Evolutionary conservation across 2,888 invertebrate species (phyloP).

Genomic region (Heliconius sara): DNA sequence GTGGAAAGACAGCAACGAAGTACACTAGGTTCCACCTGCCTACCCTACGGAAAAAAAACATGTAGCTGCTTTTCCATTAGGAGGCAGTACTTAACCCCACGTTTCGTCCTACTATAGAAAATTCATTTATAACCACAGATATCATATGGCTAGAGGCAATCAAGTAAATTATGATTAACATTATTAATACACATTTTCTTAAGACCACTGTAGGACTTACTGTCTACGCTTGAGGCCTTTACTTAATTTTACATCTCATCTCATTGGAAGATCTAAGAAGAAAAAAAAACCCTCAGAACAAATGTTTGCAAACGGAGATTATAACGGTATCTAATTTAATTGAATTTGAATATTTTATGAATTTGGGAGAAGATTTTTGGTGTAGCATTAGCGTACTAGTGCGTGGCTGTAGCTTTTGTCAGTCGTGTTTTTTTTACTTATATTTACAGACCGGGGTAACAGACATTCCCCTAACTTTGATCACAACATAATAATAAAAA

Average conservation of each 20-base stretch:
- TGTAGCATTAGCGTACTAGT: not conserved
- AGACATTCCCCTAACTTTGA: not conserved
- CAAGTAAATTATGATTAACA: not conserved
- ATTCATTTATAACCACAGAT: not conserved
- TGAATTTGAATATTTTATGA: conserved; percentile 36
- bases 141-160: not conserved
- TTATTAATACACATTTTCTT: conserved; percentile 4
- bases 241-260: conserved; percentile 16
- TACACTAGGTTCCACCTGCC: not conserved
- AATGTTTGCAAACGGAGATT: conserved; percentile 31
- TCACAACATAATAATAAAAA: not conserved
- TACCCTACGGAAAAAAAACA: too few relatives aligned
- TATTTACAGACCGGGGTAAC: too few relatives aligned
- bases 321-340: conserved; percentile 37
- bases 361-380: not conserved
- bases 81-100: too few relatives aligned
- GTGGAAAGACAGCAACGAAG: not conserved
- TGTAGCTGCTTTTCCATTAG: too few relatives aligned
- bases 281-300: conserved; percentile 26
- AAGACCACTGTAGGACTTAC: conserved; percentile 2
- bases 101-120: too few relatives aligned
- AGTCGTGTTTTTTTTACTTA: not conserved
- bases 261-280: conserved; percentile 26
- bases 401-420: not conserved
- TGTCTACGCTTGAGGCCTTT: conserved; percentile 13